Evolutionary conservation across 2,888 invertebrate species (phyloP), one percentile per base, ranked within the genome.

Genomic region (Syrphus vitripennis): DNA sequence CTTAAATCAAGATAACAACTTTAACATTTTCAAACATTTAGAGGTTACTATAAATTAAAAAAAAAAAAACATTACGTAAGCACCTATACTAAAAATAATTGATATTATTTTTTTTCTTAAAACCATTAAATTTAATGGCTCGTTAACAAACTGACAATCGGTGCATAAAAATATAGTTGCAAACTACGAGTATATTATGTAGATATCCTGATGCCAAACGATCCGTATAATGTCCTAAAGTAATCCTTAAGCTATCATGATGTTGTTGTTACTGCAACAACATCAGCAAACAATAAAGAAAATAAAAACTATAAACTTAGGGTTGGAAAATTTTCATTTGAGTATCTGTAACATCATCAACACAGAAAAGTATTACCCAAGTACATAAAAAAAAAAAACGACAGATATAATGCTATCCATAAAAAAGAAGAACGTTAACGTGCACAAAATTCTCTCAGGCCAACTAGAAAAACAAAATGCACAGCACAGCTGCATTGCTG

Each of bases 71-170:
- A n/a, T n/a, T n/a, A n/a, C n/a, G n/a, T n/a, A n/a, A n/a, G n/a
- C n/a, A n/a, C n/a, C n/a, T n/a, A 3, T 45, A 50, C 48, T 24
- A 4, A 50, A 12, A 21, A 14, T 50, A 21, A 14, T 50, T 24
- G 48, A 50, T 50, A 14, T 6, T 24, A 21, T 10, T 4, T 12
- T 48, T 24, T 24, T 50, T 24, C 21, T 24, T 14, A 63, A 63
- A 71, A 48, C 55, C 79, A 75, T 79, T 31, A 79, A 75, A 57
- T 63, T 79, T 79, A 75, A 83, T 79, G 80, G 57, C 50, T 75
- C 75, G 75, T 79, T 75, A 70, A 83, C 79, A 79, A 79, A 37
- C 55, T 78, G 83, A 74, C 83, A 78, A 83, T 78, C 78, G 74
- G 74, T 78, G 83, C 77, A 83, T 83, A 74, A 74, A 21, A 78